phyloP scores from a whole-genome alignment of 1,140 invertebrate genomes.

The Zaprionus lachaisei region DNA sequence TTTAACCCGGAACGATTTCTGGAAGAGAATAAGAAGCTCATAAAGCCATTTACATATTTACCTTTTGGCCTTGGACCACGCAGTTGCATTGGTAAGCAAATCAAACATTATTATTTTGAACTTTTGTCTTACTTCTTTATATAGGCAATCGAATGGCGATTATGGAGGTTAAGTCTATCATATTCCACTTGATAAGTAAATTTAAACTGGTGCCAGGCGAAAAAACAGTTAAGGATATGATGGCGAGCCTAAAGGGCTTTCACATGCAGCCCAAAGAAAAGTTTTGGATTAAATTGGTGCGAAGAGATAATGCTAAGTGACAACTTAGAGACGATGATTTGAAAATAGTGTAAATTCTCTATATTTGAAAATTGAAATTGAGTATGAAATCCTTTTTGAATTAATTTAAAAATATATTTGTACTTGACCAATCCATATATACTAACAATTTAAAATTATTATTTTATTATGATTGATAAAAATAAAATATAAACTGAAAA shows the following conservation, averaged over 20 bases:
- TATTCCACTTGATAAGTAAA: slow-evolving; percentile 61
- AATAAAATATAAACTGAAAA: too few relatives aligned
- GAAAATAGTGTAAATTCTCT: too few relatives aligned
- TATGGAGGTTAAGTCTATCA: slow-evolving; percentile 83
- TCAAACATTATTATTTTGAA: background rate
- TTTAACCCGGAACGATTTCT: slow-evolving; percentile 86
- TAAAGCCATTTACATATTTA: slow-evolving; percentile 71
- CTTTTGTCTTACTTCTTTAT: background rate
- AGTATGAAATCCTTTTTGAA: too few relatives aligned
- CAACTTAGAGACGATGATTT: background rate
- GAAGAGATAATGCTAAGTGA: slow-evolving; percentile 7
- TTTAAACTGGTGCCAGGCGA: slow-evolving; percentile 63
- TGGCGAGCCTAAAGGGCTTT: slow-evolving; percentile 54
- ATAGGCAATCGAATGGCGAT: slow-evolving; percentile 84
- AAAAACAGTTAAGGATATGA: slow-evolving; percentile 77
- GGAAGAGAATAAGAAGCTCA: slow-evolving; percentile 79
- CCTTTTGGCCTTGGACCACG: slow-evolving; percentile 85
- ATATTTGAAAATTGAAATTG: too few relatives aligned
- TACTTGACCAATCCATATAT: too few relatives aligned
- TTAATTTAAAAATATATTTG: too few relatives aligned
- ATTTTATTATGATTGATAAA: background rate
- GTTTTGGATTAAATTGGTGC: slow-evolving; percentile 62
- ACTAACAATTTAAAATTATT: too few relatives aligned
- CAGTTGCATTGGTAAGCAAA: slow-evolving; percentile 84
- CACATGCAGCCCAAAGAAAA: slow-evolving; percentile 48